Base-by-base conservation (phyloP, 1,140 invertebrate genomes). In the Littorina saxatilis region DNA sequence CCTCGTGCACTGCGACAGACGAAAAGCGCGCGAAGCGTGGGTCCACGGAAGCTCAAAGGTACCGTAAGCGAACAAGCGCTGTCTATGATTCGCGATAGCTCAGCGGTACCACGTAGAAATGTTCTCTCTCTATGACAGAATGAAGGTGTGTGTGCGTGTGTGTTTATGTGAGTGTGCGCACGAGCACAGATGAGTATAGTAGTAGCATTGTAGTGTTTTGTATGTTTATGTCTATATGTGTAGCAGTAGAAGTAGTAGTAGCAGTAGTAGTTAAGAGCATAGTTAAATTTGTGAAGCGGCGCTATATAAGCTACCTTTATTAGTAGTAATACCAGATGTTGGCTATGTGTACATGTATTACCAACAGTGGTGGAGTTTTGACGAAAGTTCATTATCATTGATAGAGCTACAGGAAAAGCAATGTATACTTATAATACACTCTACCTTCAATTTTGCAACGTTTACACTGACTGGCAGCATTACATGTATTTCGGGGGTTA, bases 1-100 rank as follows among this genome's bases (percentile, higher is more conserved):
- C 17, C 61, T n/a, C n/a, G n/a, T n/a, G n/a, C n/a, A n/a, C n/a
- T n/a, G n/a, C 7, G 35, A 32, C n/a, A 63, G 13, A 20, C 40
- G 70, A n/a, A 52, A 9, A 3, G 40, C 23, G n/a, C 32, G 40
- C 11, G 40, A 52, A 32, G 70, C 23, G 32, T n/a, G 23, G 9
- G 39, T 15, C 20, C 70, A 9, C 63, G 63, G n/a, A 37, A 27
- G 78, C 68, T 50, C 68, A 80, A 17, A 23, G 68, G 78, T 68
- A 70, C 47, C 37, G 63, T 11, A 27, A 52, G 50, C 17, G 29
- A 13, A n/a, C n/a, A 2, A n/a, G 0, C 23, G n/a, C 17, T 23
- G 39, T 47, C n/a, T 43, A 47, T 29, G 3, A 23, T 13, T 20
- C 43, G 2, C 70, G 40, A 50, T 73, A 35, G 70, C 39, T 50